Evolutionary conservation across 2,888 invertebrate genomes (phyloP).

Genomic region (Calameuta pallipes): DNA sequence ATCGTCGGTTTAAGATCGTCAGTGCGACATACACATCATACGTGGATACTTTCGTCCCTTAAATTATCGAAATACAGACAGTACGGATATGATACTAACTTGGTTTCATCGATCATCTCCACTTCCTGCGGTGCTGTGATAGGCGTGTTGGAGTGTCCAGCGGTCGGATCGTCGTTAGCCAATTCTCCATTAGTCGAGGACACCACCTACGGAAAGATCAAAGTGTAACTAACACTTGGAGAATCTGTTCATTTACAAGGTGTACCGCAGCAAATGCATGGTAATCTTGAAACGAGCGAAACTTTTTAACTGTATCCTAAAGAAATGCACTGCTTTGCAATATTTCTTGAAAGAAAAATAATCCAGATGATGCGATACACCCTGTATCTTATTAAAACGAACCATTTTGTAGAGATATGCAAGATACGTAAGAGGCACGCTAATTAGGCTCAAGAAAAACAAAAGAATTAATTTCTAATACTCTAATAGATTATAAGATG

Average conservation of each 20-base stretch:
- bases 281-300: background rate
- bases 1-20: background rate
- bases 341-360: background rate
- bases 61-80: background rate
- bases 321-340: background rate
- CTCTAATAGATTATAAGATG: background rate
- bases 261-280: background rate
- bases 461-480: background rate
- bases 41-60: background rate
- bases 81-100: constrained; percentile 76
- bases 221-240: background rate
- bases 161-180: constrained; percentile 94
- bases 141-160: constrained; percentile 97
- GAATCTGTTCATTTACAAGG: background rate
- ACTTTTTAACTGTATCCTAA: background rate
- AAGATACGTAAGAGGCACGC: background rate
- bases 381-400: background rate
- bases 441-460: background rate
- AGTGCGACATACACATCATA: background rate
- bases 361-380: background rate
- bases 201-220: constrained; percentile 78
- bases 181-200: constrained; percentile 97
- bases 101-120: constrained; percentile 97
- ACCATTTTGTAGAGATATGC: background rate
- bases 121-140: constrained; percentile 94